Evolutionary conservation across 2,113 vertebrate species (phyloP).

Genomic region (Phrynosoma platyrhinos): DNA sequence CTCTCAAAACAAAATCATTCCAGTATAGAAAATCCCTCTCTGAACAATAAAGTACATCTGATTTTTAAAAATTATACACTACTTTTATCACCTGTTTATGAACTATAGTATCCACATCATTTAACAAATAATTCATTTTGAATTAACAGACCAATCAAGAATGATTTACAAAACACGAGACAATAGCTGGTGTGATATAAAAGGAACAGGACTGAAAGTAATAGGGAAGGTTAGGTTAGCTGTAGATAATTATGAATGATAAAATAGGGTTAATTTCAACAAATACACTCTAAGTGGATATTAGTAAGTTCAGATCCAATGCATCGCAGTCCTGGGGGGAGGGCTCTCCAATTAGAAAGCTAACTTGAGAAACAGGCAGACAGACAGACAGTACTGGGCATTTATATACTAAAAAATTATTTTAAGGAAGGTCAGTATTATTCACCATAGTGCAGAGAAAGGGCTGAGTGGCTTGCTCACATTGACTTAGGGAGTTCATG

Average conservation of each 20-base stretch:
- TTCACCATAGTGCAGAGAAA: background rate
- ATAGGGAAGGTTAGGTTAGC: too few species aligned
- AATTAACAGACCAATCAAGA: background rate
- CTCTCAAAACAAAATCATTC: background rate
- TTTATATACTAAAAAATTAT: background rate
- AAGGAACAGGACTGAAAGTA: background rate
- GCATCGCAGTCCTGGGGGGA: too few species aligned
- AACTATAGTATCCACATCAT: background rate
- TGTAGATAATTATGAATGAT: background rate
- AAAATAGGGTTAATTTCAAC: too few species aligned
- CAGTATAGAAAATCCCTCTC: background rate
- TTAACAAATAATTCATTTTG: background rate
- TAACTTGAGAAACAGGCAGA: too few species aligned
- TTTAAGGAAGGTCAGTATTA: background rate
- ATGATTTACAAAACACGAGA: background rate
- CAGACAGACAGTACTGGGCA: background rate
- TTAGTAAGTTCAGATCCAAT: background rate
- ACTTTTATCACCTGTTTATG: background rate
- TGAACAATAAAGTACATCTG: background rate
- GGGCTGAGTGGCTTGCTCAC: background rate
- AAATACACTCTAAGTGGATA: background rate
- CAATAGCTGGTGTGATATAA: background rate
- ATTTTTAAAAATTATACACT: background rate
- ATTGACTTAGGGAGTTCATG: background rate
- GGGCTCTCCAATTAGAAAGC: background rate